Conservation (phyloP, 2,113 vertebrate species). For the Rhadina sibilatrix region DNA sequence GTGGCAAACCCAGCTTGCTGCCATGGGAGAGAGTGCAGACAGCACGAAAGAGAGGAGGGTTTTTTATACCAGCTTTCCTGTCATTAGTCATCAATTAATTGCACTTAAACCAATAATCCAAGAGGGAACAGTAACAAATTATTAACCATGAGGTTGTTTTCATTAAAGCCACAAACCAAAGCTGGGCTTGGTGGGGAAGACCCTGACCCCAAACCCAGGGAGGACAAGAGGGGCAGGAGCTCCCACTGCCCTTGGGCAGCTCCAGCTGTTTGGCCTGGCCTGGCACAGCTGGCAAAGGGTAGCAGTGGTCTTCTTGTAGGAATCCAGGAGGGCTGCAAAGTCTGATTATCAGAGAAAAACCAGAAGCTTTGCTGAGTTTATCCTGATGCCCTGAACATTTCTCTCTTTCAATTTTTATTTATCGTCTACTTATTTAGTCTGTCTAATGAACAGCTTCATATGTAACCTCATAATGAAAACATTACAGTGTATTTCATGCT, state of each 20-base stretch:
- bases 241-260: not conserved
- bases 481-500: conserved; percentile 56
- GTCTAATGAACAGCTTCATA: conserved; percentile 42
- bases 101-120: not conserved
- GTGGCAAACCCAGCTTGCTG: not conserved
- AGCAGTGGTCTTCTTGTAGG: not conserved
- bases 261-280: not conserved
- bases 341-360: not conserved
- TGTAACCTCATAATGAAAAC: conserved; percentile 49
- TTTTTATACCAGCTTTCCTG: not conserved
- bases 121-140: not conserved
- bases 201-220: not conserved
- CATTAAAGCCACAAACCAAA: not conserved
- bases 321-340: not conserved
- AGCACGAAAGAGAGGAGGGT: not conserved
- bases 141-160: not conserved
- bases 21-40: not conserved
- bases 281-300: not conserved
- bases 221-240: not conserved
- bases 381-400: not conserved
- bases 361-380: not conserved
- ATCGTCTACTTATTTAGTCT: conserved; percentile 20
- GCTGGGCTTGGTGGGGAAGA: not conserved
- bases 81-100: not conserved
- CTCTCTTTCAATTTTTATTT: conserved; percentile 39